Evolutionary conservation across 2,888 invertebrate species (phyloP).

Genomic region (Cheilosia urbana): DNA sequence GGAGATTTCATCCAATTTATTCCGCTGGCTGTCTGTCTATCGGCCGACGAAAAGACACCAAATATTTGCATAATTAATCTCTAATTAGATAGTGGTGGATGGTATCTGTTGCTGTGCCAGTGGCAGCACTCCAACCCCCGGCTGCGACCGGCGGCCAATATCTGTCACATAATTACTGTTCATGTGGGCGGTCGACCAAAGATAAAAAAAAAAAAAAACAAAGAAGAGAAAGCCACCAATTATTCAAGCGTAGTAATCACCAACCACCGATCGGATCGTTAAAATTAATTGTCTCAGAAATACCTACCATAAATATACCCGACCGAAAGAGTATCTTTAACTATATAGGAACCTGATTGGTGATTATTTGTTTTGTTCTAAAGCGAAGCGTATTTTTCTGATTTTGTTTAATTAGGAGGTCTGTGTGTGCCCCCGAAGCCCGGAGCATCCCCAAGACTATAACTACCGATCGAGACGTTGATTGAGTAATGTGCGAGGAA

Average conservation of each 20-base stretch:
- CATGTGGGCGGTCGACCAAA: slow-evolving; percentile 61
- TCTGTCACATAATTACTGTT: slow-evolving; percentile 48
- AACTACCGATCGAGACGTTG: slow-evolving; percentile 7
- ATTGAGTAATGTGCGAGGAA: slow-evolving; percentile 47
- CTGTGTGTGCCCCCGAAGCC: not conserved
- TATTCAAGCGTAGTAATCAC: slow-evolving; percentile 28
- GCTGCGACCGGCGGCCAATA: not conserved
- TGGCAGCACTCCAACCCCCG: not conserved
- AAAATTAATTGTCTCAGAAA: slow-evolving; percentile 63
- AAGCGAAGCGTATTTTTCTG: slow-evolving; percentile 19
- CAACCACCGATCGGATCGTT: slow-evolving; percentile 59
- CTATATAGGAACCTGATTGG: slow-evolving; percentile 38
- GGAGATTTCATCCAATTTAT: slow-evolving; percentile 42
- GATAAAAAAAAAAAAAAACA: slow-evolving; percentile 17
- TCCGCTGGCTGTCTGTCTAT: slow-evolving; percentile 37
- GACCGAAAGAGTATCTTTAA: slow-evolving; percentile 4
- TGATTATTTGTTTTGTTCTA: slow-evolving; percentile 6
- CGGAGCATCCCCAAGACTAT: not conserved
- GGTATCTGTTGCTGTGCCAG: slow-evolving; percentile 43
- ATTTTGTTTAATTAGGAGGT: not conserved
- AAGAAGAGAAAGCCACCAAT: slow-evolving; percentile 14
- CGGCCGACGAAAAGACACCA: slow-evolving; percentile 38
- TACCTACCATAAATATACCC: slow-evolving; percentile 1
- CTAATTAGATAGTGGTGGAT: slow-evolving; percentile 69
- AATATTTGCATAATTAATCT: slow-evolving; percentile 75